Base-by-base conservation (phyloP, 2,113 vertebrate genomes). In the Actenoides hombroni region DNA sequence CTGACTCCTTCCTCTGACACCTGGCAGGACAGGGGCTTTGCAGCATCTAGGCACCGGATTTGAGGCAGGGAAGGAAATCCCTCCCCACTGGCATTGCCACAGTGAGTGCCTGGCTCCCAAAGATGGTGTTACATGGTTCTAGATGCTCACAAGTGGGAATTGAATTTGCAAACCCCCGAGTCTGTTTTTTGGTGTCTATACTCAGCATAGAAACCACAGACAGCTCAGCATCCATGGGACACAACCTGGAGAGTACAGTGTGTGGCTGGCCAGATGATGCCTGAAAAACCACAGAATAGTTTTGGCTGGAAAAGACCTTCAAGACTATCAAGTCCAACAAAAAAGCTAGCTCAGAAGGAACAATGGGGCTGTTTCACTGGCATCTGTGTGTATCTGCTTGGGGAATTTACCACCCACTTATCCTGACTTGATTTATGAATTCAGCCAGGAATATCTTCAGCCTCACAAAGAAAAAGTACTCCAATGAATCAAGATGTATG, bases 81-180 rank as follows among this genome's bases (percentile, higher is more conserved):
- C 33, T 28, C 64, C 56, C 12, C 2, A 0, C 35, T 13, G 42
- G 42, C 5, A 0, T 9, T 44, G 64, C 33, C 37, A 51, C 23
- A 44, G 56, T 1, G 4, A 25, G 21, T 1, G 0, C 65, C 40
- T 20, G 39, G 31, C 64, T 60, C 21, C 5, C 6, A 5, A 39
- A 76, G 51, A 24, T 0, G 3, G 12, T 13, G 26, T 33, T 60
- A 20, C 0, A 0, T 4, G 6, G 53, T 35, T 78, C 31, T 44
- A 33, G 46, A 56, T 44, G 33, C 23, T 73, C 28, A 59, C 19
- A 44, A 31, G 19, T 5, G 26, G 59, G 51, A 49, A 60, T 5
- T 26, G 23, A 31, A n/a, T n/a, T 29, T 57, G 23, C 26, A 75
- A 3, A 25, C 13, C 35, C 19, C 19, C 3, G 14, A 16, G 12